Conservation (phyloP, 2,888 invertebrate genomes). For the Sympetrum striolatum region DNA sequence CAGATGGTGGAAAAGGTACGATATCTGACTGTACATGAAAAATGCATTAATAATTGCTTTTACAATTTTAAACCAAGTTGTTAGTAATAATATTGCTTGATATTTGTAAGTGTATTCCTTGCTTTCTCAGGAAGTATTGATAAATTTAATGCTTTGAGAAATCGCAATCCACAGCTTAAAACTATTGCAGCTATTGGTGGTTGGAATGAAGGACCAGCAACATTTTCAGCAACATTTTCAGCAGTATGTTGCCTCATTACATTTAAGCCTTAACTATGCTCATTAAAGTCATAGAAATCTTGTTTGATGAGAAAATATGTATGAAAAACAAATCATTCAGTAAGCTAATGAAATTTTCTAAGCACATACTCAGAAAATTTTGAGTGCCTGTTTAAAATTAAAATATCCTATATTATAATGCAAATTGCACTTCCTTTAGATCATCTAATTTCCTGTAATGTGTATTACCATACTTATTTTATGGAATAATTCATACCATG, state of each 20-base stretch:
- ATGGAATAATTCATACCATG: too few species aligned
- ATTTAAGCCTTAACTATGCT: background rate
- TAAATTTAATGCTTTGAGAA: slow-evolving; percentile 65
- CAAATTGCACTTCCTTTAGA: too few species aligned
- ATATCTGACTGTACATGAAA: background rate
- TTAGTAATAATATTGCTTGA: background rate
- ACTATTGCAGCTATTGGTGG: slow-evolving; percentile 72
- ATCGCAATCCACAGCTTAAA: slow-evolving; percentile 63
- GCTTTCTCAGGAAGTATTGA: slow-evolving; percentile 62
- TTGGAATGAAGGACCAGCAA: slow-evolving; percentile 70
- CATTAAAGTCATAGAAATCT: too few species aligned
- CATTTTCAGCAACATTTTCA: too few species aligned
- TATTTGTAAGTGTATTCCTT: background rate
- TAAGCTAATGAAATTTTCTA: too few species aligned
- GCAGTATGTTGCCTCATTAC: slow-evolving; percentile 54
- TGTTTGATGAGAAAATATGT: too few species aligned
- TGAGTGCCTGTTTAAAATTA: too few species aligned
- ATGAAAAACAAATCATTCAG: too few species aligned
- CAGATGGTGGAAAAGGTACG: slow-evolving; percentile 15
- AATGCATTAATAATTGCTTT: background rate
- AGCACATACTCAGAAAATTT: too few species aligned
- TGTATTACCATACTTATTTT: too few species aligned
- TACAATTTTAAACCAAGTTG: background rate
- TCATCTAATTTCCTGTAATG: too few species aligned
- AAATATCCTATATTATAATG: too few species aligned